A percentile compares a stretch with the other conserved stretches of the same genome.
Evolutionary conservation across 2,113 vertebrate species (phyloP).

Genomic region (Tachysurus vachellii): DNA sequence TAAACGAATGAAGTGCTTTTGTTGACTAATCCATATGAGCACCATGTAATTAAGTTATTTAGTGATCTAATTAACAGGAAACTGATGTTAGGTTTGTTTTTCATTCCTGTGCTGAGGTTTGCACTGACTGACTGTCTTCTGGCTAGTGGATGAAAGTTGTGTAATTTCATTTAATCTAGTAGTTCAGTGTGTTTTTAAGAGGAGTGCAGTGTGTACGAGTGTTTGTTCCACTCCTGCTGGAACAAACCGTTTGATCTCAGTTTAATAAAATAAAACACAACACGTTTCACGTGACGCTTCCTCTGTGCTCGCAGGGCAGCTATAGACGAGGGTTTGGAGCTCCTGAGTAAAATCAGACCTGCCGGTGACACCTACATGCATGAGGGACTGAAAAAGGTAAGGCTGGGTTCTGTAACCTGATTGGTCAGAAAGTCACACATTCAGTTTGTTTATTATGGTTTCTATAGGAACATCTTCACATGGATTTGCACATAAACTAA

Average conservation of each 20-base stretch:
- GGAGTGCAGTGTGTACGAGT: not conserved
- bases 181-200: not conserved
- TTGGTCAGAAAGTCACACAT: not conserved
- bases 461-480: not conserved
- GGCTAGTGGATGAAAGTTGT: not conserved
- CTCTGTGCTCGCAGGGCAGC: constrained; percentile 58
- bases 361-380: constrained; percentile 94
- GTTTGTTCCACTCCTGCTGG: not conserved
- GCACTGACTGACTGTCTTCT: not conserved
- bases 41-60: not conserved
- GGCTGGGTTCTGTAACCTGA: not conserved
- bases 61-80: not conserved
- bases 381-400: constrained; percentile 83
- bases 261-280: not conserved
- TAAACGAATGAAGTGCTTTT: too few species aligned
- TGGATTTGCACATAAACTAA: not conserved
- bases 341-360: constrained; percentile 78
- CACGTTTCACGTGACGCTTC: not conserved
- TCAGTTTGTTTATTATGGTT: not conserved
- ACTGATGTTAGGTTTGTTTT: not conserved
- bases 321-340: constrained; percentile 82
- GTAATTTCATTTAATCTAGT: not conserved
- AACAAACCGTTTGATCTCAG: not conserved
- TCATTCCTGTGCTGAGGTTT: not conserved
- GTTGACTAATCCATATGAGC: not conserved